Conservation (phyloP, 2,797 vertebrate species). For the Oreochromis grahami region DNA sequence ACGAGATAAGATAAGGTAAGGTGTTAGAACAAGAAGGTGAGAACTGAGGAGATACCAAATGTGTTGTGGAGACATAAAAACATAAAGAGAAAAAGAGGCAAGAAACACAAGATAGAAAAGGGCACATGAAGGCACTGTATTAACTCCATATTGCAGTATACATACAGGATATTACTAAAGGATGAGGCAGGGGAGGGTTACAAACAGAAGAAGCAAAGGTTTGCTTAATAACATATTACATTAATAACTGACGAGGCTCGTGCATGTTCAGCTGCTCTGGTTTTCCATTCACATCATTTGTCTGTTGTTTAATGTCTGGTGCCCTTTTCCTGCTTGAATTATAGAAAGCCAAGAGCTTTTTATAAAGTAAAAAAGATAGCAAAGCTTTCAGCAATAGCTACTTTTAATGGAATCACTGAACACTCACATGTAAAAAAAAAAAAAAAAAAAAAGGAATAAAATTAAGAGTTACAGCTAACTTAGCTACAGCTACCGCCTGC, state of each 20-base stretch:
- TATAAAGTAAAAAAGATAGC: background rate
- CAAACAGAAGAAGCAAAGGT: background rate
- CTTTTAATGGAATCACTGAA: background rate
- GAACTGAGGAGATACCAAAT: background rate
- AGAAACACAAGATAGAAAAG: background rate
- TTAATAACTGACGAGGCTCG: background rate
- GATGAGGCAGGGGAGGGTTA: background rate
- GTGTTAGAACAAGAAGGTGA: constrained; percentile 4
- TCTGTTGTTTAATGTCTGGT: background rate
- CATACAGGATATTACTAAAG: background rate
- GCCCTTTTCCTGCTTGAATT: background rate
- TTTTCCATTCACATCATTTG: background rate
- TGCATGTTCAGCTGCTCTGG: background rate
- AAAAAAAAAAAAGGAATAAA: background rate
- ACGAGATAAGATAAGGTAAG: constrained; percentile 17
- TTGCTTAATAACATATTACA: background rate
- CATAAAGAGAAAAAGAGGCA: background rate
- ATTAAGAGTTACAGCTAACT: background rate
- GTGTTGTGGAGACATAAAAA: background rate
- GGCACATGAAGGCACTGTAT: background rate
- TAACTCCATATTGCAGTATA: background rate
- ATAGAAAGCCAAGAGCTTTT: background rate
- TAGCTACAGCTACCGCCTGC: background rate
- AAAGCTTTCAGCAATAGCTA: background rate
- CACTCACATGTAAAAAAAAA: too few species aligned